phyloP scores from a whole-genome alignment of 2,888 invertebrate species.

The Leistus spinibarbis region DNA sequence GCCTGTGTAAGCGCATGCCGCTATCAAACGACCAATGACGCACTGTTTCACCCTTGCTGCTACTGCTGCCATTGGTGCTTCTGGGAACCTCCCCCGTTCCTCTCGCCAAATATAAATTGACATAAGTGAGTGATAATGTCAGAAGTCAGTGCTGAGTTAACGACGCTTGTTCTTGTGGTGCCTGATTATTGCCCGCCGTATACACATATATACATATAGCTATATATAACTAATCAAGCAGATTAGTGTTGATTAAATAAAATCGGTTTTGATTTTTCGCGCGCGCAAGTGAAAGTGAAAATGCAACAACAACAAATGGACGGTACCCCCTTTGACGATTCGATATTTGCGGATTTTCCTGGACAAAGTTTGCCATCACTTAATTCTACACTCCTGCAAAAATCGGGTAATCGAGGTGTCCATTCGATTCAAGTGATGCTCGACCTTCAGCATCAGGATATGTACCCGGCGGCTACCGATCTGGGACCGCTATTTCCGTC shows the following conservation, averaged over 20 bases:
- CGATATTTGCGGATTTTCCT: slow-evolving; percentile 77
- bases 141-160: slow-evolving; percentile 52
- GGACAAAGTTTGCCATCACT: slow-evolving; percentile 60
- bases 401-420: slow-evolving; percentile 60
- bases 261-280: slow-evolving; percentile 34
- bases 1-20: slow-evolving; percentile 37
- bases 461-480: slow-evolving; percentile 51
- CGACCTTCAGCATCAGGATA: slow-evolving; percentile 62
- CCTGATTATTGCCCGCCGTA: slow-evolving; percentile 43
- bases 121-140: slow-evolving; percentile 57
- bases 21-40: slow-evolving; percentile 44
- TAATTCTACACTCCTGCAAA: slow-evolving; percentile 53
- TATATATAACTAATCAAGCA: slow-evolving; percentile 51
- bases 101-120: slow-evolving; percentile 60
- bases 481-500: slow-evolving; percentile 53
- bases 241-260: slow-evolving; percentile 42
- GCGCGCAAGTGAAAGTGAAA: slow-evolving; percentile 28
- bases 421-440: slow-evolving; percentile 74
- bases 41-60: slow-evolving; percentile 40
- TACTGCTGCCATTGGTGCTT: slow-evolving; percentile 39
- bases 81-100: slow-evolving; percentile 50
- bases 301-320: slow-evolving; percentile 63
- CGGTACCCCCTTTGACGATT: slow-evolving; percentile 74
- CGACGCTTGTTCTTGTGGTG: slow-evolving; percentile 25
- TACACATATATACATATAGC: slow-evolving; percentile 43